Conservation (phyloP, 2,113 vertebrate genomes). For the Protobothrops flavoviridis region DNA sequence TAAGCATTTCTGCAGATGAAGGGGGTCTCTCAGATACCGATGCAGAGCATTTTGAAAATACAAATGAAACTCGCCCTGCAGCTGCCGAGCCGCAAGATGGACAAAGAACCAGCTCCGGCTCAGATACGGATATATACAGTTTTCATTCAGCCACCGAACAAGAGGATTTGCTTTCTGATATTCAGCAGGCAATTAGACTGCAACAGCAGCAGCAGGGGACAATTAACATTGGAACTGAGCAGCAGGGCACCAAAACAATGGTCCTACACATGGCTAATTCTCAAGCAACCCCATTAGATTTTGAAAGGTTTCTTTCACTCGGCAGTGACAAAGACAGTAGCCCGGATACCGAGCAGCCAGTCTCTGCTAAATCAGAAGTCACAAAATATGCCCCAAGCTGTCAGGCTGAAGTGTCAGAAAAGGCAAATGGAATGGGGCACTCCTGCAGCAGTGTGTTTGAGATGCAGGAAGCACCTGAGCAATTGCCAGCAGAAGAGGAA, state of each 20-base stretch:
- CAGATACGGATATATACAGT: slow-evolving; percentile 96
- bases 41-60: slow-evolving; percentile 66
- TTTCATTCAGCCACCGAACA: slow-evolving; percentile 95
- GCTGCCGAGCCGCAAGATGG: slow-evolving; percentile 72
- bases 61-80: slow-evolving; percentile 66
- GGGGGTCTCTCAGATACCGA: slow-evolving; percentile 86
- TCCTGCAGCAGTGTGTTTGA: slow-evolving; percentile 65
- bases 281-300: slow-evolving; percentile 57
- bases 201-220: slow-evolving; percentile 85
- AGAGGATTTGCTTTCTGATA: slow-evolving; percentile 95
- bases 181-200: slow-evolving; percentile 91
- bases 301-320: slow-evolving; percentile 61
- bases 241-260: slow-evolving; percentile 66
- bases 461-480: slow-evolving; percentile 72
- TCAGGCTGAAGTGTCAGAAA: slow-evolving; percentile 34
- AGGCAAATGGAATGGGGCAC: slow-evolving; percentile 22
- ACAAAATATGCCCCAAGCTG: neutral
- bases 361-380: slow-evolving; percentile 38
- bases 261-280: slow-evolving; percentile 60
- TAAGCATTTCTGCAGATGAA: slow-evolving; percentile 87
- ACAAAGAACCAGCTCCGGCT: slow-evolving; percentile 90
- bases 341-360: slow-evolving; percentile 44
- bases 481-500: slow-evolving; percentile 40
- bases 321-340: slow-evolving; percentile 57
- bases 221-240: slow-evolving; percentile 59